These are phyloP conservation scores for Eugnorisma glareosa DNA, from an alignment of 2,888 invertebrate species.

Conservation along the genomic window DNA sequence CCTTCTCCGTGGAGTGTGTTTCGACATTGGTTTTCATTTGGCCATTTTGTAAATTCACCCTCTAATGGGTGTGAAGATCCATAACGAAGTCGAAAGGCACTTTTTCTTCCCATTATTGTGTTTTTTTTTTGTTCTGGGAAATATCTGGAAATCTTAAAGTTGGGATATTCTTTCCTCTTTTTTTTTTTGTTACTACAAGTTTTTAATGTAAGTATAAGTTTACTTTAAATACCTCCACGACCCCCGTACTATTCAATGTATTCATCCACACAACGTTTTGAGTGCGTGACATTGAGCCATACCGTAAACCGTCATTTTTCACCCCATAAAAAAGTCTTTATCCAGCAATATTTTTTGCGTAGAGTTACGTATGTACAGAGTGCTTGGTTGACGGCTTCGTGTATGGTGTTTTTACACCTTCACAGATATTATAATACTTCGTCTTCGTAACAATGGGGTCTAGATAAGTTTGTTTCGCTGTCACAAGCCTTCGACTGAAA, in stretches of 20 bases:
- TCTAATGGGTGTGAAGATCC: neutral
- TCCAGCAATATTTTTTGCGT: neutral
- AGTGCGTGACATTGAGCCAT: neutral
- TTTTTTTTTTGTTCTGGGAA: neutral
- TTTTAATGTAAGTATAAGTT: too few relatives aligned
- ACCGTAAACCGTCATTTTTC: neutral
- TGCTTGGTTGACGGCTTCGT: neutral
- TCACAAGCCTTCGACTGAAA: neutral
- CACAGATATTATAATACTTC: too few relatives aligned
- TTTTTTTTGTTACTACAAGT: neutral
- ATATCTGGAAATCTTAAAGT: neutral
- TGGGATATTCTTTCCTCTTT: too few relatives aligned
- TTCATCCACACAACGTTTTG: neutral
- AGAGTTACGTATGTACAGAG: neutral
- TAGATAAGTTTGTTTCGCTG: neutral
- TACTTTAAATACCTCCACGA: too few relatives aligned
- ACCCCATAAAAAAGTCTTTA: neutral
- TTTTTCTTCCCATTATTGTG: neutral
- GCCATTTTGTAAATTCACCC: neutral
- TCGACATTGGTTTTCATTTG: neutral
- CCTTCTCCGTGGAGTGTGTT: neutral
- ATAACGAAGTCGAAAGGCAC: neutral
- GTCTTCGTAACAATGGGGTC: too few relatives aligned
- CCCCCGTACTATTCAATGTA: neutral
- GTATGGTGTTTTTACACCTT: neutral